These are phyloP conservation scores for Musca vetustissima DNA, from an alignment of 1,140 invertebrate genomes.

Conservation along the genomic window DNA sequence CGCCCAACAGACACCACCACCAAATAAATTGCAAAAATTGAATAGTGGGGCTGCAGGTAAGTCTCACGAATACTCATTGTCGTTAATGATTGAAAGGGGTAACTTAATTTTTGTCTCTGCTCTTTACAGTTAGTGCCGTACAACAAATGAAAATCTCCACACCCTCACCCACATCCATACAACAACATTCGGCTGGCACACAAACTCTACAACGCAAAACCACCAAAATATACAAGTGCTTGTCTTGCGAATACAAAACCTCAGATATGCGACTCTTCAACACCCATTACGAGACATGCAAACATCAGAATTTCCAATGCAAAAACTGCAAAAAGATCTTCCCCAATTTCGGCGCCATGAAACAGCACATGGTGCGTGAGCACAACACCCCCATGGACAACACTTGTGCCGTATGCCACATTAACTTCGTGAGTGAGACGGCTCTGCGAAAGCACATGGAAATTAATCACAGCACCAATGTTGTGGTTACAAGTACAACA, in stretches of 20 bases:
- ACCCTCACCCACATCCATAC: slow-evolving; percentile 13
- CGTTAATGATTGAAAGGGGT: no score
- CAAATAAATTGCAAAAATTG: slow-evolving; percentile 47
- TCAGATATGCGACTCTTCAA: slow-evolving; percentile 54
- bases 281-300: slow-evolving; percentile 53
- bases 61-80: no score
- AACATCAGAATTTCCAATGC: slow-evolving; percentile 54
- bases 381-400: slow-evolving; percentile 52
- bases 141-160: slow-evolving; percentile 42
- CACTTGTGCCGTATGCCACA: slow-evolving; percentile 52
- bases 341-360: slow-evolving; percentile 50
- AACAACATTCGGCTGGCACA: slow-evolving; percentile 35
- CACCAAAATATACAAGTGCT: slow-evolving; percentile 54
- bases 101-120: background rate
- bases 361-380: slow-evolving; percentile 52
- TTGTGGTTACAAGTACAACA: slow-evolving; percentile 50
- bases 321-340: slow-evolving; percentile 54
- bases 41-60: slow-evolving; percentile 33
- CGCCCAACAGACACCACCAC: slow-evolving; percentile 19
- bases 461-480: slow-evolving; percentile 52
- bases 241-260: slow-evolving; percentile 55
- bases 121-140: slow-evolving; percentile 27
- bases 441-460: slow-evolving; percentile 55
- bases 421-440: slow-evolving; percentile 51
- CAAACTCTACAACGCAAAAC: slow-evolving; percentile 48